These are phyloP conservation scores for Pimephales promelas DNA, from an alignment of 2,113 vertebrate species.

Conservation along the genomic window DNA sequence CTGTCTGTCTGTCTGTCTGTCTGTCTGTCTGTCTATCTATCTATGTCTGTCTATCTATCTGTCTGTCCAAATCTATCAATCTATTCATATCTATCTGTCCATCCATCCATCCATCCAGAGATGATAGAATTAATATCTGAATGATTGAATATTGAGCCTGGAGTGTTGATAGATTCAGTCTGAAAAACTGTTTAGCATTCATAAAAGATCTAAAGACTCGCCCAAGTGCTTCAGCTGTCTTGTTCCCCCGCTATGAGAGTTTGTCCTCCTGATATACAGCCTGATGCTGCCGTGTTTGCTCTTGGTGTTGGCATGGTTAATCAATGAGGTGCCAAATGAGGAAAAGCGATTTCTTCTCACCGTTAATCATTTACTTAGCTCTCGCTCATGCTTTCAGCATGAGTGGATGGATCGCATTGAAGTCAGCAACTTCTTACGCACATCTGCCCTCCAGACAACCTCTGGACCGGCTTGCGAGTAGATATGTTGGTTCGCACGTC, in stretches of 20 bases:
- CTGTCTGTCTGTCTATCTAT: too few species aligned
- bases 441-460: slow-evolving; percentile 24
- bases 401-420: not conserved
- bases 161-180: not conserved
- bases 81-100: not conserved
- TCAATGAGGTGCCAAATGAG: slow-evolving; percentile 35
- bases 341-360: slow-evolving; percentile 34
- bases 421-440: slow-evolving; percentile 16
- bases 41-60: too few species aligned
- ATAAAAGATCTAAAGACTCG: not conserved
- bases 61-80: too few species aligned
- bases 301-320: slow-evolving; percentile 28
- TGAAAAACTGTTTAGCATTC: not conserved
- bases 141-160: not conserved
- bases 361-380: slow-evolving; percentile 42
- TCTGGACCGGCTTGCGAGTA: not conserved
- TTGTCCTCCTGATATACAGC: not conserved
- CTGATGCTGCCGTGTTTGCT: not conserved
- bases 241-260: not conserved
- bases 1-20: too few species aligned
- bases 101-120: not conserved
- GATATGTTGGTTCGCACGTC: not conserved
- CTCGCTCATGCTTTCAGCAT: not conserved
- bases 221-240: slow-evolving; percentile 15
- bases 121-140: not conserved